Evolutionary conservation across 1,140 invertebrate species (phyloP).

Genomic region (Adoxophyes honmai): DNA sequence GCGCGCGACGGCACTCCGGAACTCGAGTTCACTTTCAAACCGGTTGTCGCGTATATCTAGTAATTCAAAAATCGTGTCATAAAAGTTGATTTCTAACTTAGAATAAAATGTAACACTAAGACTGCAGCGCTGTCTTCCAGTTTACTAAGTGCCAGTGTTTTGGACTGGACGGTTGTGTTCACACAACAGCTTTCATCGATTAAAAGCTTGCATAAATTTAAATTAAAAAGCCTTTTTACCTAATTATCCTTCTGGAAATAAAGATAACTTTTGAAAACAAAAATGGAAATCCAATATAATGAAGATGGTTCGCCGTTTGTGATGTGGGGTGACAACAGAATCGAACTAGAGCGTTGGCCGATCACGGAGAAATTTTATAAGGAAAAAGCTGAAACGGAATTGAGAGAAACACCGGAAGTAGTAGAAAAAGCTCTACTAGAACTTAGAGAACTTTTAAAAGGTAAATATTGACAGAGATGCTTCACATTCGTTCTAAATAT

Average conservation of each 20-base stretch:
- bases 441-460: conserved; percentile 78
- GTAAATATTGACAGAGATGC: conserved; percentile 39
- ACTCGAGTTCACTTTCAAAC: background rate
- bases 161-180: no score
- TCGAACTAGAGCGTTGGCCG: conserved; percentile 73
- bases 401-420: conserved; percentile 82
- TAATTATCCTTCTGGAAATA: no score
- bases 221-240: no score
- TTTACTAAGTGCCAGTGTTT: no score
- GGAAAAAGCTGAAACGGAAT: conserved; percentile 80
- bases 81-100: no score
- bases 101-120: no score
- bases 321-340: conserved; percentile 67
- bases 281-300: conserved; percentile 69
- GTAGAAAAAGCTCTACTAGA: conserved; percentile 79
- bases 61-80: no score
- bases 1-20: background rate
- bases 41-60: background rate
- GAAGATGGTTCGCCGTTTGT: conserved; percentile 73
- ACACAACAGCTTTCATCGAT: background rate
- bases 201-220: conserved; percentile 11
- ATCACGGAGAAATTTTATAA: conserved; percentile 64
- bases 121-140: no score
- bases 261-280: no score
- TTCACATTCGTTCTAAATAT: no score